Base-by-base conservation (phyloP, 2,888 invertebrate genomes). In the Myathropa florea region DNA sequence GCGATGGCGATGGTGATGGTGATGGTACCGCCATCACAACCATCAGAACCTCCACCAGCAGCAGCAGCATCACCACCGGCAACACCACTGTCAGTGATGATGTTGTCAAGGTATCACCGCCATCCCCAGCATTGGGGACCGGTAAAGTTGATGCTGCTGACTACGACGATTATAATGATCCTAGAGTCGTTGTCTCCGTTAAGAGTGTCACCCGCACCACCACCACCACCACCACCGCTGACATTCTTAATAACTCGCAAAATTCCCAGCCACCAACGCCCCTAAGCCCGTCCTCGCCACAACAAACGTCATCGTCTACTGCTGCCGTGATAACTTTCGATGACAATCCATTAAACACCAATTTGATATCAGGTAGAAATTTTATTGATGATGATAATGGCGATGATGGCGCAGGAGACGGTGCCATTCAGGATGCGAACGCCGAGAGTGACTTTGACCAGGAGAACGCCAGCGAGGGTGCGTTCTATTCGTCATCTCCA, bases 321-420 rank as follows among this genome's bases (percentile, higher is more conserved):
- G 46, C 72, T 33, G 71, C 26, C 57, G 67, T 60, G 59, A 63
- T 72, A 63, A 83, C 71, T 87, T 79, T 80, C 87, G 80, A 87
- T 87, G 90, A 91, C 90, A 91, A 92, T 89, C 90, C 91, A 91
- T 91, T 91, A 90, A 92, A 91, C 90, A 90, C 88, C 89, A 90
- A 92, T 92, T 91, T 90, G 64, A 86, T 84, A 88, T 79, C 91
- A 89, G 90, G 91, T 90, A 91, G 90, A 89, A 89, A 80, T 87
- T 76, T 83, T 88, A 83, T 83, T 88, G 83, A 87, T 80, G 87
- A 79, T 83, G 73, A 77, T 80, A 77, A 65, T 78, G 67, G 80
- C 77, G 86, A 83, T 60, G 83, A 77, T 79, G 85, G 86, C 24
- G 72, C 88, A 18, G 78, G 83, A 60, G 76, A 88, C 85, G 88